Evolutionary conservation across 2,797 vertebrate genomes (phyloP), one percentile per base, ranked within the genome.

Genomic region (Pseudochaenichthys georgianus): DNA sequence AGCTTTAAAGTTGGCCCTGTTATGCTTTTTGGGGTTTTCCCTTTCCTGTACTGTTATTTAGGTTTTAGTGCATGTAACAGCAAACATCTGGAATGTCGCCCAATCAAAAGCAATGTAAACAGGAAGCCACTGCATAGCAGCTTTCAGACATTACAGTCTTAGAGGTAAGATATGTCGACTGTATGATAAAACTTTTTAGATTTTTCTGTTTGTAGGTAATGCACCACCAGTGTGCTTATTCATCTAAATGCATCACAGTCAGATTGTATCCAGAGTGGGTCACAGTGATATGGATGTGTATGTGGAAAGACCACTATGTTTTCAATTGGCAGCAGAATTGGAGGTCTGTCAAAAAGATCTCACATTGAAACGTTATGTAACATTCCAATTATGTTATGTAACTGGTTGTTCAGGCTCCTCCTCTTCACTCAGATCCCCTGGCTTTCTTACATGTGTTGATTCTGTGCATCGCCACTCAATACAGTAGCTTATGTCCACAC

Each of bases 321-420:
- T 62, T 70, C 23, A 46, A 74, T 70, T 45, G 64, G 64, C 28
- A 60, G 67, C 1, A 13, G 60, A 47, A 43, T 50, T 47, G 54
- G n/a, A 59, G 42, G 4, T 66, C 15, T 41, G 38, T 13, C 5
- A 57, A 67, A 76, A 64, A 34, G 15, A 3, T 47, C 54, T 0
- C 4, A 46, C 19, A 43, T 8, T 8, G 34, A 42, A 54, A 47
- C 12, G 73, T 89, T 88, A 81, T 23, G 50, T 73, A 82, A 88
- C 17, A 51, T 34, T 69, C 61, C 80, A 87, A 78, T 88, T 82
- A 73, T 77, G 82, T 89, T 76, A 85, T 87, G 60, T 84, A 85
- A 84, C 62, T 1, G 52, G 41, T 15, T 34, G 12, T 58, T 70
- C 16, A 3, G 38, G 41, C 59, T 73, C 48, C 51, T 60, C 57